These are phyloP conservation scores for Temnopleurus reevesii DNA, from an alignment of 53 echinoderm and acorn worm species.

Conservation along the genomic window DNA sequence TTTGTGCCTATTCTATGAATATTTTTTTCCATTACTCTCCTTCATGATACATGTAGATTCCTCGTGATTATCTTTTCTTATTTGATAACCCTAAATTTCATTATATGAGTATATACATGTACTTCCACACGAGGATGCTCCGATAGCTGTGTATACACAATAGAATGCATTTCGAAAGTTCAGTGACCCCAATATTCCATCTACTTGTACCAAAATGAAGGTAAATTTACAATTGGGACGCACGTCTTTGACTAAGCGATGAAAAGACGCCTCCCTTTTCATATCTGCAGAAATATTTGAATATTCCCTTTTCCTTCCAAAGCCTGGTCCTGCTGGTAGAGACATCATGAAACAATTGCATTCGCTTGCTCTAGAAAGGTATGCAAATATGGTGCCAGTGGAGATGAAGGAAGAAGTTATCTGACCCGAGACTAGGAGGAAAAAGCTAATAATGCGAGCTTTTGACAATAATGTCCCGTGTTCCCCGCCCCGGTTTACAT, in stretches of 20 bases:
- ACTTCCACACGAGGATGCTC: no score
- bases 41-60: no score
- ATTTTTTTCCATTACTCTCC: no score
- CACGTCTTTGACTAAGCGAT: background rate
- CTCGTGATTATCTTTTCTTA: no score
- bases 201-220: background rate
- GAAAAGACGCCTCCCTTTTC: background rate
- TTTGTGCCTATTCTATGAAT: no score
- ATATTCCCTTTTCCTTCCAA: background rate
- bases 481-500: conserved; percentile 16
- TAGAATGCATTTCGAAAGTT: no score
- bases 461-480: conserved; percentile 11
- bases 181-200: background rate
- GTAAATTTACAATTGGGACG: background rate
- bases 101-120: no score
- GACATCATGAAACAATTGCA: background rate
- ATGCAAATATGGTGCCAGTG: conserved; percentile 9
- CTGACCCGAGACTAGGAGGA: background rate
- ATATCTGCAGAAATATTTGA: background rate
- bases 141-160: no score
- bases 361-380: conserved; percentile 13
- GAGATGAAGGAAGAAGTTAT: background rate
- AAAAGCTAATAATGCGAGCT: conserved; percentile 31
- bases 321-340: background rate
- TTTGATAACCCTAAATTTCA: no score